These are phyloP conservation scores for Discoglossus pictus DNA, from an alignment of 2,797 vertebrate genomes.

Conservation along the genomic window DNA sequence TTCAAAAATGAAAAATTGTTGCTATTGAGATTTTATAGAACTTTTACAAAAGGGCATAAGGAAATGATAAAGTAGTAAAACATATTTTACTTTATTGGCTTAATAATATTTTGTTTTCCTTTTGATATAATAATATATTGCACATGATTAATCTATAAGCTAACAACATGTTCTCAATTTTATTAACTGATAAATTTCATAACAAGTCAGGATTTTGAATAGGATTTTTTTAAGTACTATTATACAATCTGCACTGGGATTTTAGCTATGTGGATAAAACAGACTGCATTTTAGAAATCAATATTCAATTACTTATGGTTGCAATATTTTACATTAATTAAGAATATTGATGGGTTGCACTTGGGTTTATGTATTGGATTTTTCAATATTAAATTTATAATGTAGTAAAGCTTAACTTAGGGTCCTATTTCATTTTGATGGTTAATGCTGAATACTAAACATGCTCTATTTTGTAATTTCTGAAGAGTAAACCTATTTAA, in stretches of 20 bases:
- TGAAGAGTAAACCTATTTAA: constrained; percentile 26
- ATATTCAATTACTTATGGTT: constrained; percentile 51
- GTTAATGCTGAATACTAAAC: constrained; percentile 23
- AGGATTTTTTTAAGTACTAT: constrained; percentile 19
- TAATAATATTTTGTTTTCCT: too few species aligned
- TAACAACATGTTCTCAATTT: neutral
- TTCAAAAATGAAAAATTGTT: too few species aligned
- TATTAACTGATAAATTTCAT: constrained; percentile 32
- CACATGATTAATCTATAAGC: neutral
- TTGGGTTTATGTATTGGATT: constrained; percentile 28
- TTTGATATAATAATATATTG: neutral
- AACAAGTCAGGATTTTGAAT: constrained; percentile 15
- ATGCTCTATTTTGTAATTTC: constrained; percentile 34
- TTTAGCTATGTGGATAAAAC: constrained; percentile 30
- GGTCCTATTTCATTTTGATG: constrained; percentile 32
- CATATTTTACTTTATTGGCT: too few species aligned
- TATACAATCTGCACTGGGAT: constrained; percentile 1
- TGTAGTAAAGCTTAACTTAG: constrained; percentile 41
- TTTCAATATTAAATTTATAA: constrained; percentile 36
- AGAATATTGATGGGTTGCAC: constrained; percentile 46
- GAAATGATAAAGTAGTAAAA: too few species aligned
- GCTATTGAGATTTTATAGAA: too few species aligned
- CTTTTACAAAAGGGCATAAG: too few species aligned
- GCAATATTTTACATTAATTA: constrained; percentile 50
- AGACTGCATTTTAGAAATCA: constrained; percentile 39